Base-by-base conservation (phyloP, 2,797 vertebrate species). In the Falco biarmicus region DNA sequence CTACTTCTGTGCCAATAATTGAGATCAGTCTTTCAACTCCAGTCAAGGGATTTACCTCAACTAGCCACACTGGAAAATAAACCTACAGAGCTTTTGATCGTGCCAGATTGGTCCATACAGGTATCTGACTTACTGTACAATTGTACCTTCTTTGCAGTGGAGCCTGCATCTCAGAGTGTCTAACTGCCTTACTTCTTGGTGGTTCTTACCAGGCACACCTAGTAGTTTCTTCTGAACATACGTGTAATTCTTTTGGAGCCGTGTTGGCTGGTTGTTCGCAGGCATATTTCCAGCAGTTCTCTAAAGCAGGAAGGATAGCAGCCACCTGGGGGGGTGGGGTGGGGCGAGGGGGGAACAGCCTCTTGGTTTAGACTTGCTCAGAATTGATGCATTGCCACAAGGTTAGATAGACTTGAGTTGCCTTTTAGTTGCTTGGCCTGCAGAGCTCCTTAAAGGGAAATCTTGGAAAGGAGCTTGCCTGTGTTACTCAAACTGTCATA, bases 161-260 rank as follows among this genome's bases (percentile, higher is more conserved):
- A 68, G 47, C 32, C 29, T 84, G 3, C 4, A 4, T 75, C 47
- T 57, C 20, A 3, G 51, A 48, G 15, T 13, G 3, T 39, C 4
- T 6, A 45, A 34, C 31, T 74, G 32, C 47, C 10, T 60, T 74
- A 8, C n/a, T 71, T 84, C 45, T 28, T 28, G 13, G 11, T 47
- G 53, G 1, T 50, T 80, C 59, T 84, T 65, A 29, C 24, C 18
- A 48, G 53, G 13, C 29, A 7, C 0, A 0, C 41, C 39, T 7
- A 3, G 14, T 60, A 29, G 28, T 65, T 84, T 75, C n/a, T 84
- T 12, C 25, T 87, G 53, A 81, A 45, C 9, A 20, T 28, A 9
- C 0, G 0, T 48, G 6, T n/a, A n/a, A 15, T 57, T 77, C 16
- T 68, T 75, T 11, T 61, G 10, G 34, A 41, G 37, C 22, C 15